phyloP scores from a whole-genome alignment of 2,113 vertebrate genomes.

The Suncus etruscus region DNA sequence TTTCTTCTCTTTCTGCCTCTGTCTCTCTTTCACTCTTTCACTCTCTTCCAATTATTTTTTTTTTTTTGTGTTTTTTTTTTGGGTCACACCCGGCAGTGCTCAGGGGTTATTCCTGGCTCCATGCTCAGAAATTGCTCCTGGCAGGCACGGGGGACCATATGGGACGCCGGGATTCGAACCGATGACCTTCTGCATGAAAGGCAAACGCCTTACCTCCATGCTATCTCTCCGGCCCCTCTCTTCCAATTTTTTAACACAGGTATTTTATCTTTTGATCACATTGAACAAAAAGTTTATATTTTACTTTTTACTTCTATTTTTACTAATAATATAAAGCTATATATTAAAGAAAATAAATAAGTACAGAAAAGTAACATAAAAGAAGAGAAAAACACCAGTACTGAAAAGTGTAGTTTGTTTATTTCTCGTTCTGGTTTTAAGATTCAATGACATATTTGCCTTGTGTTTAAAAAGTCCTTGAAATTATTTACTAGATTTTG shows the following conservation, averaged over 20 bases:
- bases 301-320: constrained; percentile 22
- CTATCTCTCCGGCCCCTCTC: no score
- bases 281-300: neutral
- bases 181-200: no score
- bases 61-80: no score
- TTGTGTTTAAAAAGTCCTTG: neutral
- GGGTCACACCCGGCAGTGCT: no score
- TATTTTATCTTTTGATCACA: neutral
- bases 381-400: constrained; percentile 27
- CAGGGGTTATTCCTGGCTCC: no score
- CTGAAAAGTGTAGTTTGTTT: neutral
- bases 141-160: no score
- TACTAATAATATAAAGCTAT: neutral
- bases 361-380: constrained; percentile 36
- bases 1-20: no score
- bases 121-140: no score
- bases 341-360: neutral
- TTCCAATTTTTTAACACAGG: neutral
- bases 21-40: no score
- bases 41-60: no score
- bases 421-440: neutral
- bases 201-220: no score
- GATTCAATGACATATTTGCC: neutral
- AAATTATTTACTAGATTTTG: constrained; percentile 41
- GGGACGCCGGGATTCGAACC: no score